These are phyloP conservation scores for Meandrusa payeni DNA, from an alignment of 2,888 invertebrate genomes.

Conservation along the genomic window DNA sequence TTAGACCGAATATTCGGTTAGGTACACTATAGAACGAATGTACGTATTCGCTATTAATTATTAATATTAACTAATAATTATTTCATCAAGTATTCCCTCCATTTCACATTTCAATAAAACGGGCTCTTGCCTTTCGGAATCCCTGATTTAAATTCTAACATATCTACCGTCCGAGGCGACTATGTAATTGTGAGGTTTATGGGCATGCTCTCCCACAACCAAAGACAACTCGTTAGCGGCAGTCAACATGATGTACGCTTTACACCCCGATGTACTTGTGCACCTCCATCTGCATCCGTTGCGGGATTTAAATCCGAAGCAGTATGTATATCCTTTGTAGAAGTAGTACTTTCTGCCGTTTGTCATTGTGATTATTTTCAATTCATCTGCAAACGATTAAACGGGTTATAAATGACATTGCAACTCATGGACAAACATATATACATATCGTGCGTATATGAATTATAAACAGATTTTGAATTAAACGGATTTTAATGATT, in stretches of 20 bases:
- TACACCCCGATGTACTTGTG: slow-evolving; percentile 30
- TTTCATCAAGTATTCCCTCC: no score
- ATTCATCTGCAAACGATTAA: slow-evolving; percentile 12
- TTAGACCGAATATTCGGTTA: no score
- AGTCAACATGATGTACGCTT: slow-evolving; percentile 30
- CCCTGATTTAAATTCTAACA: slow-evolving; percentile 30
- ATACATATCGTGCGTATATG: no score
- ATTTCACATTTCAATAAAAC: no score
- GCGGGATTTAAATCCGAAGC: slow-evolving; percentile 24
- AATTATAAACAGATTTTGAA: no score
- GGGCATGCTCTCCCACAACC: slow-evolving; percentile 28
- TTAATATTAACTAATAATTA: no score
- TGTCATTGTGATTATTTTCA: slow-evolving; percentile 19
- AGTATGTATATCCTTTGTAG: slow-evolving; percentile 31
- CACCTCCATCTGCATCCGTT: slow-evolving; percentile 32
- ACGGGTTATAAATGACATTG: no score
- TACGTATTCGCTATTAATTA: no score
- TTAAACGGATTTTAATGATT: no score
- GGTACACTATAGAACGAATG: no score
- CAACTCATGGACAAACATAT: no score
- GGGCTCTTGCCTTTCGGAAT: no score
- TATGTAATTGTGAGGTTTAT: slow-evolving; percentile 28
- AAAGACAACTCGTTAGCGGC: slow-evolving; percentile 23
- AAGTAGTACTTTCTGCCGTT: slow-evolving; percentile 31
- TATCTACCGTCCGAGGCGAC: slow-evolving; percentile 29